Evolutionary conservation across 2,888 invertebrate species (phyloP).

Genomic region (Pristionchus entomophagus): DNA sequence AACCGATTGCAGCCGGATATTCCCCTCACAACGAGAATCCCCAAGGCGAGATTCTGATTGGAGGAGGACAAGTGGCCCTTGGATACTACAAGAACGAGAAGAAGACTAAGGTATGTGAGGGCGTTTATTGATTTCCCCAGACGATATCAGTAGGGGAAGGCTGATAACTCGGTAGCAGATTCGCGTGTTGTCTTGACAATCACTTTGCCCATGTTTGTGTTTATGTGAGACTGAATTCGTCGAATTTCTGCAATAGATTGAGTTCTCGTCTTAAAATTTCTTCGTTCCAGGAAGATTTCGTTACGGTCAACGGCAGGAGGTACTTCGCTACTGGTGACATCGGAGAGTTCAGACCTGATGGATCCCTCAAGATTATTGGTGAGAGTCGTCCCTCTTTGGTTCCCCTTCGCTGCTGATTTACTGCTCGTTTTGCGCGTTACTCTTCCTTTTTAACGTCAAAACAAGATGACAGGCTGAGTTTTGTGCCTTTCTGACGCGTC

Average conservation of each 20-base stretch:
- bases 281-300: conserved; percentile 81
- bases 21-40: conserved; percentile 85
- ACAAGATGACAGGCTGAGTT: not conserved
- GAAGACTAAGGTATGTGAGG: conserved; percentile 82
- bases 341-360: conserved; percentile 92
- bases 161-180: not conserved
- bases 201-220: not conserved
- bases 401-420: not conserved
- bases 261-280: not conserved
- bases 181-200: too few species aligned
- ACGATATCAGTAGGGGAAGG: not conserved
- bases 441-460: too few species aligned
- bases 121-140: not conserved
- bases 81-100: conserved; percentile 94
- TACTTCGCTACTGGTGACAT: conserved; percentile 99
- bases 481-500: not conserved
- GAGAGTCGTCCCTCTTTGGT: conserved; percentile 55
- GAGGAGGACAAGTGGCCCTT: conserved; percentile 91
- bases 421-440: not conserved
- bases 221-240: too few species aligned
- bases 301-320: conserved; percentile 80
- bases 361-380: conserved; percentile 96
- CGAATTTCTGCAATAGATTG: too few species aligned
- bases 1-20: conserved; percentile 62
- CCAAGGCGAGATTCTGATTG: conserved; percentile 87